Conservation (phyloP, 2,888 invertebrate genomes). For the Dione juno region DNA sequence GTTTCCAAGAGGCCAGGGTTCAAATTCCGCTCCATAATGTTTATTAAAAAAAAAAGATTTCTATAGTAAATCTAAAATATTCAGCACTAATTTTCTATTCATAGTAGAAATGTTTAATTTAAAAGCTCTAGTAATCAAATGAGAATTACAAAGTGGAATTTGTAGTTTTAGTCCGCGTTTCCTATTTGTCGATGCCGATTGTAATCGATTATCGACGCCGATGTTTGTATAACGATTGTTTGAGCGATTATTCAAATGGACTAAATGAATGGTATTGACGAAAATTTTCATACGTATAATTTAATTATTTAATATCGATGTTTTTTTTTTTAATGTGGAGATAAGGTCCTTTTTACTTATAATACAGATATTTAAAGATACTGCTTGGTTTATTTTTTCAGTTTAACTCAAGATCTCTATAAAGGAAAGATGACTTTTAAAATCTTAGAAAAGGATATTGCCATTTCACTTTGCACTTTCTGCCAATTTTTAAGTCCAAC, state of each 20-base stretch:
- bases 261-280: neutral
- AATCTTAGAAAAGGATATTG: too few species aligned
- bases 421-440: too few species aligned
- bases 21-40: too few species aligned
- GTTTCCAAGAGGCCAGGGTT: too few species aligned
- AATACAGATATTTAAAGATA: too few species aligned
- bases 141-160: slow-evolving; percentile 15
- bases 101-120: slow-evolving; percentile 17
- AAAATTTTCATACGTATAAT: neutral
- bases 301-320: neutral
- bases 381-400: too few species aligned
- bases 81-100: neutral
- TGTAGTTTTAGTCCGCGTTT: slow-evolving; percentile 14
- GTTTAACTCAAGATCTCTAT: too few species aligned
- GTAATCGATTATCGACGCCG: slow-evolving; percentile 23
- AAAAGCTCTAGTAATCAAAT: slow-evolving; percentile 9
- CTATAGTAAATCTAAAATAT: too few species aligned
- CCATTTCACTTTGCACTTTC: too few species aligned
- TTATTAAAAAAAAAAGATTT: too few species aligned
- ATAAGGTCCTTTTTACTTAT: neutral
- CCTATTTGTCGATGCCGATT: slow-evolving; percentile 22
- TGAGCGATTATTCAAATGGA: slow-evolving; percentile 28
- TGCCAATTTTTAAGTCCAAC: too few species aligned
- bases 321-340: neutral
- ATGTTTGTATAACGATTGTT: slow-evolving; percentile 24